These are phyloP conservation scores for Sebastes trivittatus DNA, from an alignment of 2,797 vertebrate genomes.

Conservation along the genomic window DNA sequence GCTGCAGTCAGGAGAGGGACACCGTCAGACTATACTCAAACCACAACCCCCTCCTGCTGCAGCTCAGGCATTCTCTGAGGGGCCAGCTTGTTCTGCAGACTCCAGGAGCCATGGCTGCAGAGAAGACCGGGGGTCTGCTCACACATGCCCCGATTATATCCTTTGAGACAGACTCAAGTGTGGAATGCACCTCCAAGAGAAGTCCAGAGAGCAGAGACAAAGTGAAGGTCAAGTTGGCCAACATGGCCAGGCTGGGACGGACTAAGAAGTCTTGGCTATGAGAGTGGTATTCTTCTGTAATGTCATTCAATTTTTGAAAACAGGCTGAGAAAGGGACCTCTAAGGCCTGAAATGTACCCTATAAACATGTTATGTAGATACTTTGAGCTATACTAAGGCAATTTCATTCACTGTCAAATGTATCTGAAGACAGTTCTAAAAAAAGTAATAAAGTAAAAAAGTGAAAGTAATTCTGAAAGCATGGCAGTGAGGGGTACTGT, in stretches of 20 bases:
- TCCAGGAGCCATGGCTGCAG: conserved; percentile 48
- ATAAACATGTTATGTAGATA: background rate
- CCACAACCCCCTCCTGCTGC: conserved; percentile 70
- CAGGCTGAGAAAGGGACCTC: background rate
- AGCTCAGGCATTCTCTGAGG: conserved; percentile 70
- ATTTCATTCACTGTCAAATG: background rate
- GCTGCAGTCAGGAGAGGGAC: conserved; percentile 60
- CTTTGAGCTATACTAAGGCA: background rate
- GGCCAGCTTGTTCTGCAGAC: conserved; percentile 74
- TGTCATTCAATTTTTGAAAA: background rate
- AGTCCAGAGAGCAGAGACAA: conserved; percentile 55
- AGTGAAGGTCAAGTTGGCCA: conserved; percentile 65
- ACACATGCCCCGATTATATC: conserved; percentile 70
- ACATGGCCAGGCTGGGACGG: conserved; percentile 60
- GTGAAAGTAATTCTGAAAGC: no score
- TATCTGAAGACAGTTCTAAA: no score
- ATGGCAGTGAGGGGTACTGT: background rate
- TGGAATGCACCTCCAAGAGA: conserved; percentile 72
- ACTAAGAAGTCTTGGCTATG: conserved; percentile 81
- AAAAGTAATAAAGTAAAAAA: no score
- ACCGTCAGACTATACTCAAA: conserved; percentile 38
- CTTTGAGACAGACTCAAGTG: conserved; percentile 75
- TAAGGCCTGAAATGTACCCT: background rate
- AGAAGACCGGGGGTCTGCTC: conserved; percentile 58
- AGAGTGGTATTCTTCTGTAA: background rate